These are phyloP conservation scores for Chondrosia reniformis DNA, from an alignment of 37 sponge, comb jelly and placozoan genomes.

Conservation along the genomic window DNA sequence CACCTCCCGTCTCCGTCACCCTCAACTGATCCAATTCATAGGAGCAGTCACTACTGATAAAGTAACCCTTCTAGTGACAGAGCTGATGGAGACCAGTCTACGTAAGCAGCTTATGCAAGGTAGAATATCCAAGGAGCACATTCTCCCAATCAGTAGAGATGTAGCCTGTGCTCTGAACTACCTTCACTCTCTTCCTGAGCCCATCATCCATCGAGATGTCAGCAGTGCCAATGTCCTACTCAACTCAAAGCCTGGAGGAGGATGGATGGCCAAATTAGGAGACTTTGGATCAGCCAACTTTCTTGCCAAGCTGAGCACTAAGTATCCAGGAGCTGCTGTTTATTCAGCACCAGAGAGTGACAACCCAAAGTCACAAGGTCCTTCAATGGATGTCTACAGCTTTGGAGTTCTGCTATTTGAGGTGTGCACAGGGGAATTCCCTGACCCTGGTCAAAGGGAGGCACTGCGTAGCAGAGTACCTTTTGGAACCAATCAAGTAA, in stretches of 20 bases:
- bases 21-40: slow-evolving; percentile 6
- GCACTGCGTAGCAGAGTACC: too few relatives aligned
- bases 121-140: neutral
- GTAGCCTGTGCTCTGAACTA: slow-evolving; percentile 59
- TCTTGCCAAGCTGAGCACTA: neutral
- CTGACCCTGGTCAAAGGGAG: too few relatives aligned
- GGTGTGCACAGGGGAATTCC: neutral
- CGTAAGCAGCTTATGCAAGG: slow-evolving; percentile 23
- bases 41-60: slow-evolving; percentile 1
- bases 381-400: slow-evolving; percentile 18
- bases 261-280: slow-evolving; percentile 66
- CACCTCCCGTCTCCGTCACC: slow-evolving; percentile 5
- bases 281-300: slow-evolving; percentile 63
- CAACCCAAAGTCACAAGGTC: neutral
- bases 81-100: slow-evolving; percentile 51
- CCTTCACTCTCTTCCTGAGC: slow-evolving; percentile 55
- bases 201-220: slow-evolving; percentile 75
- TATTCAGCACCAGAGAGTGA: slow-evolving; percentile 61
- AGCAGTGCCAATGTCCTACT: slow-evolving; percentile 64
- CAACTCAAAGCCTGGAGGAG: neutral
- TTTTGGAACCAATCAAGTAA: too few relatives aligned
- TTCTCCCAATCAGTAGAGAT: slow-evolving; percentile 29
- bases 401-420: slow-evolving; percentile 12
- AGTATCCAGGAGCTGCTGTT: slow-evolving; percentile 39
- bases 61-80: slow-evolving; percentile 37